Conservation (phyloP, 2,888 invertebrate genomes). For the Unio delphinus region DNA sequence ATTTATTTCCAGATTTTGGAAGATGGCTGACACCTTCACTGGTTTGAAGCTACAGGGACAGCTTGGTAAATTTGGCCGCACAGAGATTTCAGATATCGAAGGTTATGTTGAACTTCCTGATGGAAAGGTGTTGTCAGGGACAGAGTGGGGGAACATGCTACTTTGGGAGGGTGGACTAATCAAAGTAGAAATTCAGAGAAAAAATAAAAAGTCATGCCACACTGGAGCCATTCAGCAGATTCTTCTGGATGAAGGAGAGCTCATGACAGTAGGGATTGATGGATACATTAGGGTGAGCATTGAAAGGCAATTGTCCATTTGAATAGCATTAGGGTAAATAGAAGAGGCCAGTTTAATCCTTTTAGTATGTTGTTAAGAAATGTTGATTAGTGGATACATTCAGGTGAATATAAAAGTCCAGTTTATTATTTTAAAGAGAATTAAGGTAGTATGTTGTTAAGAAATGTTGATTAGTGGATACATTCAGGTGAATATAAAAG, state of each 20-base stretch:
- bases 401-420: no score
- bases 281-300: slow-evolving; percentile 68
- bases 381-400: no score
- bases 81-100: slow-evolving; percentile 90
- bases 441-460: no score
- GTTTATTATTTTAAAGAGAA: no score
- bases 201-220: slow-evolving; percentile 81
- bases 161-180: slow-evolving; percentile 93
- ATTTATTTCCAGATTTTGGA: slow-evolving; percentile 85
- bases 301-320: no score
- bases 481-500: no score
- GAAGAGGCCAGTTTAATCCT: no score
- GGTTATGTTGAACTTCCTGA: slow-evolving; percentile 89
- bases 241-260: slow-evolving; percentile 74
- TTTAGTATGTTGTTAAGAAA: no score
- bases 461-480: no score
- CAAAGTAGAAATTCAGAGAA: slow-evolving; percentile 76
- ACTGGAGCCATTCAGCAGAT: slow-evolving; percentile 82
- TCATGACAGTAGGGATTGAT: slow-evolving; percentile 75
- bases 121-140: slow-evolving; percentile 91
- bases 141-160: slow-evolving; percentile 92
- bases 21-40: slow-evolving; percentile 91
- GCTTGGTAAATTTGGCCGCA: slow-evolving; percentile 92
- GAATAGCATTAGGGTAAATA: no score
- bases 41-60: slow-evolving; percentile 90